Evolutionary conservation across 2,888 invertebrate genomes (phyloP), one percentile per base, ranked within the genome.

Genomic region (Cerastis rubricosa): DNA sequence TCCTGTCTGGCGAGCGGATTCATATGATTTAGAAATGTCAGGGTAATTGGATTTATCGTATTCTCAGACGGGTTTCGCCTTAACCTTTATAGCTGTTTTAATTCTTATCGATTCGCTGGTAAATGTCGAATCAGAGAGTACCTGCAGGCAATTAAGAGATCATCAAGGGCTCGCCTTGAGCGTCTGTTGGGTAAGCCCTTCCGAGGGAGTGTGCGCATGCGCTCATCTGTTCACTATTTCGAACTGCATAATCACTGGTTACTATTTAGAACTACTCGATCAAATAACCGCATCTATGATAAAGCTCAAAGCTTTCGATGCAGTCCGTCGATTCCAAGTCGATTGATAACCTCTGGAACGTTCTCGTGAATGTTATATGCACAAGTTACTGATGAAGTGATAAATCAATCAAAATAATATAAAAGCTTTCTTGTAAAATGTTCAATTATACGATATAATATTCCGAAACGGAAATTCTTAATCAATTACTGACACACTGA

Each of bases 171-270:
- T 91, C 85, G 91, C 93, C 92, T 93, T 91, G 91, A 92, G 90
- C 89, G 88, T 89, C 83, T 86, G 90, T 94, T 93, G 89, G 91
- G 92, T 91, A 90, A 93, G 91, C 87, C 85, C 89, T 88, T 87
- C 81, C 80, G 85, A 85, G 83, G 84, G 84, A 89, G 85, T 81
- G 85, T 84, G 84, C 85, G 85, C 83, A 74, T 86, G 84, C 80
- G 85, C 79, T 92, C 89, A 89, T 91, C 88, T 88, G 89, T 87
- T 89, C 81, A 88, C 85, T 87, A 90, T 91, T 87, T 86, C 74
- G 74, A 89, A 84, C 83, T 84, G 84, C 85, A 89, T 87, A 90
- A 91, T 90, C 86, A 83, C 84, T 80, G 80, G 74, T 82, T 86
- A 88, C 86, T 90, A 88, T 88, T 89, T 88, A 87, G 87, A 86